Percentiles rank a stretch among this genome's conserved stretches.
These are phyloP conservation scores for Drosophila gaucha DNA, from an alignment of 2,888 invertebrate genomes.

Conservation along the genomic window DNA sequence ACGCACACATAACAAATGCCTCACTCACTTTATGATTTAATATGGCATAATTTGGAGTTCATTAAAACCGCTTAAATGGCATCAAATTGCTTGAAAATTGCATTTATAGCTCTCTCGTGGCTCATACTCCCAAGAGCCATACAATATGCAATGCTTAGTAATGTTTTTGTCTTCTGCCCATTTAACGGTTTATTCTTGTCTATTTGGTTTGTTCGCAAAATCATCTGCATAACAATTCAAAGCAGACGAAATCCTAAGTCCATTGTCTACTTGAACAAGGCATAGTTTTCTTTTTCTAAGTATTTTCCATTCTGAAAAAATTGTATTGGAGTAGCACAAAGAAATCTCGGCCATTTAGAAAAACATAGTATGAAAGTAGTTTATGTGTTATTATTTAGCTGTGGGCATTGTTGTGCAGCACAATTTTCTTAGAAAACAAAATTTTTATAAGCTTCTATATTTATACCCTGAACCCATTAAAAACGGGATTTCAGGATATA, in stretches of 20 bases:
- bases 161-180: conserved; percentile 9
- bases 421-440: background rate
- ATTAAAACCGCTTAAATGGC: conserved; percentile 59
- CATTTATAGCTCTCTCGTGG: conserved; percentile 28
- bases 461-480: too few relatives aligned
- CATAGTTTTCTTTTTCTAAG: background rate
- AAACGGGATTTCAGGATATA: too few relatives aligned
- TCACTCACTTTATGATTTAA: conserved; percentile 46
- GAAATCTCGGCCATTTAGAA: background rate
- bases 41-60: conserved; percentile 67
- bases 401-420: too few relatives aligned
- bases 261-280: conserved; percentile 4
- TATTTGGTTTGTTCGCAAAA: conserved; percentile 12
- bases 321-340: background rate
- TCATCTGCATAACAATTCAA: conserved; percentile 12
- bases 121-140: background rate
- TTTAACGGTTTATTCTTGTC: background rate
- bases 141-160: conserved; percentile 16
- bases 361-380: too few relatives aligned
- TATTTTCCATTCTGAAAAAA: background rate
- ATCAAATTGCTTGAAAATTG: conserved; percentile 69
- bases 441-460: background rate
- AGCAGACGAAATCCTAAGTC: background rate
- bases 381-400: too few relatives aligned
- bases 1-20: conserved; percentile 14